These are phyloP conservation scores for Thalassoma bifasciatum DNA, from an alignment of 2,113 vertebrate species.

Conservation along the genomic window DNA sequence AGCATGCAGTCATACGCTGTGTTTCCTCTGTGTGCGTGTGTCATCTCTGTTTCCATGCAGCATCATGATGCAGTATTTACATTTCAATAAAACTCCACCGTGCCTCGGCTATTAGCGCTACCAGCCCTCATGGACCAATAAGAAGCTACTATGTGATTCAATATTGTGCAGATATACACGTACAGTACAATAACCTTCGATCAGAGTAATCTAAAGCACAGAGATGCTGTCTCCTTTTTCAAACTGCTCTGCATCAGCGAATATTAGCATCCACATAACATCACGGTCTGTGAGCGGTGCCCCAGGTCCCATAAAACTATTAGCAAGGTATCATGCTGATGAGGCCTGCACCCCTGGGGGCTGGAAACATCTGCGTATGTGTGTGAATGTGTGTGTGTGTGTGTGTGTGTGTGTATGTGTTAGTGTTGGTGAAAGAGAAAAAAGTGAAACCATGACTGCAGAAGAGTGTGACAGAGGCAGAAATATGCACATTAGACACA, in stretches of 20 bases:
- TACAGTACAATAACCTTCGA: constrained; percentile 45
- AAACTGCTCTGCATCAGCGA: constrained; percentile 42
- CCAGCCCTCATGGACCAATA: constrained; percentile 47
- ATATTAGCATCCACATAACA: constrained; percentile 56
- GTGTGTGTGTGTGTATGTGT: not conserved
- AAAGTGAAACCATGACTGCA: not conserved
- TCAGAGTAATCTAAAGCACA: constrained; percentile 43
- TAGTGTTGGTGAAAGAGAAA: not conserved
- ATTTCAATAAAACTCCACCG: constrained; percentile 63
- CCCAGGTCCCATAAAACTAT: constrained; percentile 68
- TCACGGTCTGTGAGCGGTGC: constrained; percentile 33
- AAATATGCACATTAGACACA: constrained; percentile 30
- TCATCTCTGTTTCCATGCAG: constrained; percentile 14
- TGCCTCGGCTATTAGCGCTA: constrained; percentile 4
- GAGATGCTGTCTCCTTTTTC: constrained; percentile 6
- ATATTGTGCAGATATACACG: constrained; percentile 63
- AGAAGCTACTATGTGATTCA: constrained; percentile 35
- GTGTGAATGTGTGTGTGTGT: constrained; percentile 8
- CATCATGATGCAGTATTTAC: constrained; percentile 56
- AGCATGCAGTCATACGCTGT: not conserved
- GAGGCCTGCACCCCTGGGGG: constrained; percentile 26
- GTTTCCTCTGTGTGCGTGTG: not conserved
- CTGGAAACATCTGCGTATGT: constrained; percentile 47
- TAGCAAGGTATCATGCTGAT: constrained; percentile 61
- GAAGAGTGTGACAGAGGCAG: constrained; percentile 9